Percentiles rank a stretch among this genome's conserved stretches.
Evolutionary conservation across 2,888 invertebrate species (phyloP).

Genomic region (Lacanobia wlatinum): DNA sequence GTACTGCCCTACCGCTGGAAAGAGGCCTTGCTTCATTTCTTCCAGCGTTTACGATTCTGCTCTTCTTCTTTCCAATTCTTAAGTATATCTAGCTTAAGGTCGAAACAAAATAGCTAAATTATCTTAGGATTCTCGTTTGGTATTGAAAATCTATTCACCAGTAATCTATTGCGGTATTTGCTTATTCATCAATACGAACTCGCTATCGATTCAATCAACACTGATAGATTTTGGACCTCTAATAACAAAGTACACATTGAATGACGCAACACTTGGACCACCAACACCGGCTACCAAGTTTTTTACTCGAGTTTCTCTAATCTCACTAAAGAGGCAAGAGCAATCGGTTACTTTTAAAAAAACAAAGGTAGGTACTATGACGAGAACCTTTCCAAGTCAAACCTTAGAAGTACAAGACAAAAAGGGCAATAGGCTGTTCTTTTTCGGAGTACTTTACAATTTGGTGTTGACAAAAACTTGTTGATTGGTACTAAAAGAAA

Average conservation of each 20-base stretch:
- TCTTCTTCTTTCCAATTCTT: too few relatives aligned
- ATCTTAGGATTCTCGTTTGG: too few relatives aligned
- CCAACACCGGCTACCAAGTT: not conserved
- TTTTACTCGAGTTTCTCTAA: conserved; percentile 53
- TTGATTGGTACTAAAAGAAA: conserved; percentile 48
- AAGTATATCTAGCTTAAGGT: too few relatives aligned
- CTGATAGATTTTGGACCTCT: not conserved
- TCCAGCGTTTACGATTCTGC: too few relatives aligned
- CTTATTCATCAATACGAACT: not conserved
- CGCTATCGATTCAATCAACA: not conserved
- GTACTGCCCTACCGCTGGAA: too few relatives aligned
- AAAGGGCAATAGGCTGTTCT: conserved; percentile 55
- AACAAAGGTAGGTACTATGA: conserved; percentile 1
- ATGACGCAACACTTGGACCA: conserved; percentile 5
- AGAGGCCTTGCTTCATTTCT: too few relatives aligned
- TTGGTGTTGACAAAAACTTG: conserved; percentile 47
- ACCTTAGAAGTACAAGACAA: conserved; percentile 11
- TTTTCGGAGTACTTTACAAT: conserved; percentile 35
- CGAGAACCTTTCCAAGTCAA: not conserved
- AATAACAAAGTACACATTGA: not conserved
- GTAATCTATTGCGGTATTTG: not conserved
- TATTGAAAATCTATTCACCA: not conserved
- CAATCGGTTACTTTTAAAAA: conserved; percentile 8
- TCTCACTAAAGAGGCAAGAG: conserved; percentile 10
- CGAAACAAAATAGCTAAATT: too few relatives aligned